phyloP scores from a whole-genome alignment of 2,113 vertebrate genomes.

The Cnemophilus loriae region DNA sequence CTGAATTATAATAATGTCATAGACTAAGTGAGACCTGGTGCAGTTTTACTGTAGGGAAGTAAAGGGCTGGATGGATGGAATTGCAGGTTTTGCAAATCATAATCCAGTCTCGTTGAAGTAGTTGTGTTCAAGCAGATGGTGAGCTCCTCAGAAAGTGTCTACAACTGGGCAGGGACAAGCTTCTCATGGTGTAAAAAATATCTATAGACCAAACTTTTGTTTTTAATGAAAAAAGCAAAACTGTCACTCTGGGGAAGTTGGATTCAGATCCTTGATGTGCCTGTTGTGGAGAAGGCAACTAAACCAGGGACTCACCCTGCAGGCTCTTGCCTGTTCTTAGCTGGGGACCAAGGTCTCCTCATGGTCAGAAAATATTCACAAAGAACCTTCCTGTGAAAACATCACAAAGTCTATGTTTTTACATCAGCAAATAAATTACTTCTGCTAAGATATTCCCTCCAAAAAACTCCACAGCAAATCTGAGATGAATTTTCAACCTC shows the following conservation, averaged over 20 bases:
- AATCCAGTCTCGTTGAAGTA: neutral
- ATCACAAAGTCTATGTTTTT: neutral
- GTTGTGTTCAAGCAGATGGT: neutral
- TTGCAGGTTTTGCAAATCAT: neutral
- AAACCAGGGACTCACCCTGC: neutral
- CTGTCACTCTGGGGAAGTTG: rapidly evolving
- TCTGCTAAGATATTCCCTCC: neutral
- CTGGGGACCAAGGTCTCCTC: neutral
- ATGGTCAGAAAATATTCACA: neutral
- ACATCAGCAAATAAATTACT: neutral
- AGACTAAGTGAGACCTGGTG: neutral
- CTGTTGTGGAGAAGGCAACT: neutral
- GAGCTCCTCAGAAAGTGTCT: neutral
- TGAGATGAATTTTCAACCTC: neutral
- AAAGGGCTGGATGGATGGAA: neutral
- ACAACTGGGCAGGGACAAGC: neutral
- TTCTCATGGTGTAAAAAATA: neutral
- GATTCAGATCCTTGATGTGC: neutral
- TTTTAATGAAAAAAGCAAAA: neutral
- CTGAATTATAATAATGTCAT: neutral
- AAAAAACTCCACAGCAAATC: neutral
- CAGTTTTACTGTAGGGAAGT: neutral
- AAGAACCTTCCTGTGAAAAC: neutral
- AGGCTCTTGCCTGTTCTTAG: neutral
- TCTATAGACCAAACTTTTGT: neutral